Base-by-base conservation (phyloP, 1,140 invertebrate species). In the Solenopsis invicta region DNA sequence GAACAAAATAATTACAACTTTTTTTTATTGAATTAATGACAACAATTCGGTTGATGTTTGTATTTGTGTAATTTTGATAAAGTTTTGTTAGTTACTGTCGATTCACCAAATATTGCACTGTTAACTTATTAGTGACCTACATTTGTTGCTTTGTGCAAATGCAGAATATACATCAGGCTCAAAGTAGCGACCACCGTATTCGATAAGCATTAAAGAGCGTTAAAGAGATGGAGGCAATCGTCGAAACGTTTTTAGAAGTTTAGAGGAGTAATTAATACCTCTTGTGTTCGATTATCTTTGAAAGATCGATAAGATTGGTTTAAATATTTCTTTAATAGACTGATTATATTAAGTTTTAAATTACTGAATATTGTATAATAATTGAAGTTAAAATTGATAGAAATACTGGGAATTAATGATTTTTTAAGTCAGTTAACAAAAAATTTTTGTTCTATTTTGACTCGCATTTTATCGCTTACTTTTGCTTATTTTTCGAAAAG, bases 151-250 rank as follows among this genome's bases (percentile, higher is more conserved):
- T n/a, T 29, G 18, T 24, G 18, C 2, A 67, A 54, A 80, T 64
- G 37, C 10, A 48, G 37, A 76, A 24, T 64, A 24, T 62, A 37
- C 18, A 13, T 16, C 13, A 4, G 50, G 13, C n/a, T 80, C n/a
- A 9, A 67, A 52, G 67, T 54, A 78, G 29, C 64, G 12, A 8
- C 16, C 21, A 64, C 5, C 45, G n/a, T 12, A 80, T 41, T 80
- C 29, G 61, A 67, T 67, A 54, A 67, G 45, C 18, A 3, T 78
- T 67, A 67, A 80, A 78, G 29, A 64, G 41, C 0, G 34, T 78
- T 66, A 78, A 78, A 78, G 61, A 21, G 61, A 3, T 16, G 13
- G 16, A 62, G n/a, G 18, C 50, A 18, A 50, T 50, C 1, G 3
- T 78, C 13, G 41, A 41, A 4, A 41, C 41, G 48, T 78, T 50